A percentile compares a stretch with the other conserved stretches of the same genome.
These are phyloP conservation scores for Clepsis dumicolana DNA, from an alignment of 2,888 invertebrate genomes.

Conservation along the genomic window DNA sequence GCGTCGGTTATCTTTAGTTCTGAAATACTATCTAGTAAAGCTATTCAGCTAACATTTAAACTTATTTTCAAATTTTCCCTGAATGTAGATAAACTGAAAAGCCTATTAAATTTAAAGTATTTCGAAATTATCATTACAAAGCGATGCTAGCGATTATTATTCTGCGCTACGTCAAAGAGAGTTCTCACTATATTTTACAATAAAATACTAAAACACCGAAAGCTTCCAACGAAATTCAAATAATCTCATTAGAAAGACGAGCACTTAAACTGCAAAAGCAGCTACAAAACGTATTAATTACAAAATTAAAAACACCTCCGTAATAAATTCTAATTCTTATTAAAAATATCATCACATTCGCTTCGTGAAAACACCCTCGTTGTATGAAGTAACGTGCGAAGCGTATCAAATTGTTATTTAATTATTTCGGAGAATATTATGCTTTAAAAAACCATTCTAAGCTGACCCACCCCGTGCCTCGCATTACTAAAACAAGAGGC, in stretches of 20 bases:
- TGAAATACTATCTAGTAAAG: too few species aligned
- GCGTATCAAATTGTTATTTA: constrained; percentile 45
- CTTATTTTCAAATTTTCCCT: too few species aligned
- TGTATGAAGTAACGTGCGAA: constrained; percentile 41
- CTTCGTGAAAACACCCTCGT: constrained; percentile 27
- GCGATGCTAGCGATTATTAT: background rate
- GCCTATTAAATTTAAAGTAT: background rate
- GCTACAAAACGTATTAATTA: constrained; percentile 28
- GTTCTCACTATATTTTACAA: background rate
- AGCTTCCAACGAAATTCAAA: background rate
- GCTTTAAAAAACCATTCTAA: constrained; percentile 26
- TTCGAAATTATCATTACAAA: constrained; percentile 1
- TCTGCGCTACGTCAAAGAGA: background rate
- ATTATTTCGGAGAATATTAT: constrained; percentile 43
- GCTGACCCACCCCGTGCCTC: constrained; percentile 2
- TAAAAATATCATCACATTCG: constrained; percentile 41
- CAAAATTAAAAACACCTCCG: constrained; percentile 36
- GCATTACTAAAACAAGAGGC: constrained; percentile 5
- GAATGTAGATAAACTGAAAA: background rate
- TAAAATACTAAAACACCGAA: background rate
- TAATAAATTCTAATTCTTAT: constrained; percentile 39
- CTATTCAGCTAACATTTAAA: too few species aligned
- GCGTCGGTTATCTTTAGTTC: too few species aligned
- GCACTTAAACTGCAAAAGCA: constrained; percentile 8
- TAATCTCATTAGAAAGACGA: constrained; percentile 11